Conservation (phyloP, 2,113 vertebrate species). For the Xyliphius kryptos region DNA sequence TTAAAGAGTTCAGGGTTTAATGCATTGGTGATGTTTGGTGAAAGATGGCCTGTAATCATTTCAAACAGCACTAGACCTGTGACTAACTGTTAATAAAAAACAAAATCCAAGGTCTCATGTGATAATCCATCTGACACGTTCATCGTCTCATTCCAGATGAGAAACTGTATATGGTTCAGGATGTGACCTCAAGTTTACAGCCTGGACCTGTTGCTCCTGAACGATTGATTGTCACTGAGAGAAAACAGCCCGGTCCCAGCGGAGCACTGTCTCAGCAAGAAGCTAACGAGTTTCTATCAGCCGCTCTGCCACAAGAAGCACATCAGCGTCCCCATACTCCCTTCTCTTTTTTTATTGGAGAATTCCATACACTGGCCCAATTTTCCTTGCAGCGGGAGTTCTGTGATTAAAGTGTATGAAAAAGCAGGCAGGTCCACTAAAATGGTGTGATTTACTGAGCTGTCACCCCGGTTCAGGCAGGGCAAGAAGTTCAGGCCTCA, state of each 20-base stretch:
- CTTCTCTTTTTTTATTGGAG: slow-evolving; percentile 54
- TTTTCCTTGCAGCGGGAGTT: slow-evolving; percentile 63
- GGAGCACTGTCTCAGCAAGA: slow-evolving; percentile 48
- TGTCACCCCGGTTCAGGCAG: slow-evolving; percentile 58
- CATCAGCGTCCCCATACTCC: slow-evolving; percentile 49
- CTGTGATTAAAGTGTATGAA: slow-evolving; percentile 72
- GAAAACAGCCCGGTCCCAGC: slow-evolving; percentile 29
- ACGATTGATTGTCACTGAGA: slow-evolving; percentile 57
- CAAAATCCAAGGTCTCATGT: slow-evolving; percentile 63
- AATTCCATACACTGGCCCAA: slow-evolving; percentile 63
- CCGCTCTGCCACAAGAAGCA: slow-evolving; percentile 56
- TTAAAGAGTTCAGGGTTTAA: slow-evolving; percentile 50
- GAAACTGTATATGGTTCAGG: slow-evolving; percentile 53
- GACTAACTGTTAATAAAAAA: slow-evolving; percentile 69
- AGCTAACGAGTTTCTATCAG: slow-evolving; percentile 53
- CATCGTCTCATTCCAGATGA: slow-evolving; percentile 54
- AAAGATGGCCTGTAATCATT: slow-evolving; percentile 58
- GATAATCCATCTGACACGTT: slow-evolving; percentile 37
- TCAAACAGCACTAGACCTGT: slow-evolving; percentile 57
- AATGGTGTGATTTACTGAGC: slow-evolving; percentile 70
- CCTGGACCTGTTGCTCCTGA: slow-evolving; percentile 64
- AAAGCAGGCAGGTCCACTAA: slow-evolving; percentile 64
- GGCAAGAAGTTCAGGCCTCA: slow-evolving; percentile 64
- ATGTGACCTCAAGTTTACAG: slow-evolving; percentile 68
- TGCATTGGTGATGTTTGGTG: slow-evolving; percentile 45